A percentile compares a stretch with the other conserved stretches of the same genome.
Conservation (phyloP, 2,797 vertebrate genomes). For the Margarornis squamiger region DNA sequence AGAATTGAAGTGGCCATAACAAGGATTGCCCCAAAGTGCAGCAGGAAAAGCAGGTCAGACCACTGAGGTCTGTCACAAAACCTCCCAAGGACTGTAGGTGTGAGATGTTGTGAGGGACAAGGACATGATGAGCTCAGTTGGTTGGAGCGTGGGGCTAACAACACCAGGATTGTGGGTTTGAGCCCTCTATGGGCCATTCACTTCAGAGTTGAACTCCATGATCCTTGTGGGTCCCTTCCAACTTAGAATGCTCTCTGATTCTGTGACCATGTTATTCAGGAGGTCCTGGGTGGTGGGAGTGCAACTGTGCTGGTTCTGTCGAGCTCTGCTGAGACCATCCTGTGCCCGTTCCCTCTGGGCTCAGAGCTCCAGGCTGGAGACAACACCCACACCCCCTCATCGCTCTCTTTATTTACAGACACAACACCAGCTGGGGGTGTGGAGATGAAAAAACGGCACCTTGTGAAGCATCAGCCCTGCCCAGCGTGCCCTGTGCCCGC, state of each 20-base stretch:
- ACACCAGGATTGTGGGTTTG: not conserved
- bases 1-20: not conserved
- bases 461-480: not conserved
- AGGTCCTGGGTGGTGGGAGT: not conserved
- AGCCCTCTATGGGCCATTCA: not conserved
- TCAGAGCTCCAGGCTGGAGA: not conserved
- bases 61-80: not conserved
- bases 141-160: not conserved
- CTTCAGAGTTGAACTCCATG: not conserved
- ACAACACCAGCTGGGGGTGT: not conserved
- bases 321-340: not conserved
- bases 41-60: not conserved
- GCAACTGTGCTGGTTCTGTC: fast-evolving
- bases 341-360: not conserved
- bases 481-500: not conserved
- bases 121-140: not conserved
- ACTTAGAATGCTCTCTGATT: not conserved
- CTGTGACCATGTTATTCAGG: not conserved
- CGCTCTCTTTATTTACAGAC: slow-evolving; percentile 70
- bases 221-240: not conserved
- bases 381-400: not conserved
- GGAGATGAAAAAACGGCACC: not conserved
- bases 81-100: not conserved
- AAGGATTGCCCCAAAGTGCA: not conserved
- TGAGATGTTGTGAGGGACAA: not conserved